These are phyloP conservation scores for Zygaena filipendulae DNA, from an alignment of 2,888 invertebrate species.

Conservation along the genomic window DNA sequence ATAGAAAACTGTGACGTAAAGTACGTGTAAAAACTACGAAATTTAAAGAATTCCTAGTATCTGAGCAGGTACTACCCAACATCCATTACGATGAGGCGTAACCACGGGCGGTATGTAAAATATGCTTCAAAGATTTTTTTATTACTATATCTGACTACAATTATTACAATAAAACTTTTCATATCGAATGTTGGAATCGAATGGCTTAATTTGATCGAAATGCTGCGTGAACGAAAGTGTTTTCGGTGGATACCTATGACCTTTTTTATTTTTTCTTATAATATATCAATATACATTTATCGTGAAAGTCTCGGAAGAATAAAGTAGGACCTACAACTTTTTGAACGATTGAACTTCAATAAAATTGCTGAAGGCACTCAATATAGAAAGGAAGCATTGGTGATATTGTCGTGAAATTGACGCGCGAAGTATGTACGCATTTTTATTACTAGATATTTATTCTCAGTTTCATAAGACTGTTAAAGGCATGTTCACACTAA, in stretches of 20 bases:
- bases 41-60: background rate
- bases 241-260: constrained; percentile 25
- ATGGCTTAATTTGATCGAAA: constrained; percentile 47
- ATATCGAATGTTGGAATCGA: constrained; percentile 49
- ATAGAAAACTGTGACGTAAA: too few relatives aligned
- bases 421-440: too few relatives aligned
- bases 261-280: constrained; percentile 18
- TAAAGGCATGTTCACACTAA: too few relatives aligned
- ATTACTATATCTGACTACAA: constrained; percentile 56
- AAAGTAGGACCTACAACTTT: too few relatives aligned
- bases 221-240: constrained; percentile 41
- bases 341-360: too few relatives aligned
- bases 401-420: too few relatives aligned
- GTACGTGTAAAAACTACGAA: background rate
- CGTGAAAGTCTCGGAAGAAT: too few relatives aligned
- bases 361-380: too few relatives aligned
- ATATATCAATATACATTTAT: too few relatives aligned
- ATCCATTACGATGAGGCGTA: constrained; percentile 28
- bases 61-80: background rate
- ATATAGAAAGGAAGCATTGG: too few relatives aligned
- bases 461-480: too few relatives aligned
- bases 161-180: constrained; percentile 63
- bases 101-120: constrained; percentile 60
- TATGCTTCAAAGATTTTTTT: constrained; percentile 60
- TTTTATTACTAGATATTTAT: too few relatives aligned